phyloP scores from a whole-genome alignment of 2,113 vertebrate genomes.

The Pteropus alecto region DNA sequence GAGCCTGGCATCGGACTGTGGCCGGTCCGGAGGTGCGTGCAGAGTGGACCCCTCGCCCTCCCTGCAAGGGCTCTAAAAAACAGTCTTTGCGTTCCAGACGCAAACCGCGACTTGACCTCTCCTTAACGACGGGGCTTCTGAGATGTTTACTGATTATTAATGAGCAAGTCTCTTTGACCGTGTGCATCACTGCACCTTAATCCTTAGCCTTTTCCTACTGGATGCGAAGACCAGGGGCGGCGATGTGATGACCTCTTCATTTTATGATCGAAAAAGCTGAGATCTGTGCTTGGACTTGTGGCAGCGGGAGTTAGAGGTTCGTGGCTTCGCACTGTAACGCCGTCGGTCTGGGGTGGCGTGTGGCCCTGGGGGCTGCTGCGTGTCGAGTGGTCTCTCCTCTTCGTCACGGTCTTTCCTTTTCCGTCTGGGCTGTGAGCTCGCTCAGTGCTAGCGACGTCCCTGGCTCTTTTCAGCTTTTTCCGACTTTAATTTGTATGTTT shows the following conservation, averaged over 20 bases:
- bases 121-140: not conserved
- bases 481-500: not conserved
- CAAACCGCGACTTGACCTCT: not conserved
- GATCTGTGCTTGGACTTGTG: not conserved
- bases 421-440: not conserved
- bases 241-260: not conserved
- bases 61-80: not conserved
- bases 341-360: not conserved
- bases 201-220: not conserved
- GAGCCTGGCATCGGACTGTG: not conserved
- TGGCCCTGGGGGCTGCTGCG: not conserved
- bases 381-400: not conserved
- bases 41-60: not conserved
- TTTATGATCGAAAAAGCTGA: not conserved
- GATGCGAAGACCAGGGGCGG: not conserved
- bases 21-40: too few species aligned
- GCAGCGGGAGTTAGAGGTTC: too few species aligned
- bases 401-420: not conserved
- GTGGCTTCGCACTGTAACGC: accelerated
- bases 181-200: not conserved
- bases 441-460: not conserved
- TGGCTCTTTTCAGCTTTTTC: not conserved
- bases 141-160: not conserved
- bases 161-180: not conserved
- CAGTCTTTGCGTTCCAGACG: not conserved